Conservation (phyloP, 2,888 invertebrate genomes). For the Xestobium rufovillosum region DNA sequence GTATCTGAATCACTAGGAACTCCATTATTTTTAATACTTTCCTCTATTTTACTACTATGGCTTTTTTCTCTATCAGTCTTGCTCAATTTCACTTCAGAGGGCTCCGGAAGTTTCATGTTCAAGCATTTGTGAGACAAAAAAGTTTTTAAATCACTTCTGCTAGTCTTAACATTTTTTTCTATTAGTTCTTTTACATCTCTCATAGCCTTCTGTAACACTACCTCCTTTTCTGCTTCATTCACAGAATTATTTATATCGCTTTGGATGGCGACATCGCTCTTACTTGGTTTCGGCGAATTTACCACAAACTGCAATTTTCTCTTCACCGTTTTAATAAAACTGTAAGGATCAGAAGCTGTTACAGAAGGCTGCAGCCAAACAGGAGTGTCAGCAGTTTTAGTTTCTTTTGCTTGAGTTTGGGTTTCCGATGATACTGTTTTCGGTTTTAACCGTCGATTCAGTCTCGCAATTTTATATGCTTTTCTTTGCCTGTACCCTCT, state of each 20-base stretch:
- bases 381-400: constrained; percentile 21
- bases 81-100: not conserved
- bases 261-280: constrained; percentile 31
- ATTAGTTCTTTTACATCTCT: constrained; percentile 13
- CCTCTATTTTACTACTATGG: constrained; percentile 35
- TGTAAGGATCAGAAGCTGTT: constrained; percentile 46
- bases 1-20: constrained; percentile 39
- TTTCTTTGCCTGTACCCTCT: constrained; percentile 27
- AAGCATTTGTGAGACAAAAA: constrained; percentile 31
- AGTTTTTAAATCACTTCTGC: constrained; percentile 21
- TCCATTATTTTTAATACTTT: constrained; percentile 19
- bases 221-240: constrained; percentile 15
- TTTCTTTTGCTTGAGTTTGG: constrained; percentile 18
- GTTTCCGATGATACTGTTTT: constrained; percentile 14
- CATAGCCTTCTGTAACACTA: constrained; percentile 12
- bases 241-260: constrained; percentile 19
- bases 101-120: constrained; percentile 29
- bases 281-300: constrained; percentile 24
- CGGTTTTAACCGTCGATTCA: constrained; percentile 12
- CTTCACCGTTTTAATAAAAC: constrained; percentile 53
- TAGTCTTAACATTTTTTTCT: constrained; percentile 6
- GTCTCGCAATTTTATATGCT: constrained; percentile 15
- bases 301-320: constrained; percentile 44
- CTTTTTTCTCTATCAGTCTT: constrained; percentile 26
- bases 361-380: constrained; percentile 39